Percentiles rank a stretch among this genome's conserved stretches.
These are phyloP conservation scores for Mesembrinibis cayennensis DNA, from an alignment of 2,113 vertebrate genomes.

Conservation along the genomic window DNA sequence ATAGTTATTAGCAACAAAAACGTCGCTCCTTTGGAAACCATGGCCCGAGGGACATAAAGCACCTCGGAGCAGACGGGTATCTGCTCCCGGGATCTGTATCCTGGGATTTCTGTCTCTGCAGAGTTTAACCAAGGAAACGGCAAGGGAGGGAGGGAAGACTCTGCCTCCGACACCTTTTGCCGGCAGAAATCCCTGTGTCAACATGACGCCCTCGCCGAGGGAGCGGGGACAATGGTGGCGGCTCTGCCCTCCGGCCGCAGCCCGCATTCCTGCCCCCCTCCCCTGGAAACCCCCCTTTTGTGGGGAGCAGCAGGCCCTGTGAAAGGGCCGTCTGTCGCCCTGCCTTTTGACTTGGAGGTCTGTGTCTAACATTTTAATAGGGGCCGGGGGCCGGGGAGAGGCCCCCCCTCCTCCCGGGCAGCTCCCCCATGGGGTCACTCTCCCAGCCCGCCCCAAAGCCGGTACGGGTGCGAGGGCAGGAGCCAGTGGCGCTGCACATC, in stretches of 20 bases:
- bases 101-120: background rate
- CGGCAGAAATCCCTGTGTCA: slow-evolving; percentile 65
- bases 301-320: slow-evolving; percentile 57
- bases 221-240: slow-evolving; percentile 36
- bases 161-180: slow-evolving; percentile 52
- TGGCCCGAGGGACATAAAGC: background rate
- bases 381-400: background rate
- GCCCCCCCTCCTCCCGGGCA: background rate
- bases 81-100: background rate
- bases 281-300: slow-evolving; percentile 68
- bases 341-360: slow-evolving; percentile 44
- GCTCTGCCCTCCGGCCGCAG: slow-evolving; percentile 37
- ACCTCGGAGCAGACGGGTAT: background rate
- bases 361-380: slow-evolving; percentile 65
- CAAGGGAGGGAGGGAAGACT: background rate
- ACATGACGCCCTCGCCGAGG: slow-evolving; percentile 45
- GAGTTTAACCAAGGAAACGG: slow-evolving; percentile 46
- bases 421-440: background rate
- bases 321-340: slow-evolving; percentile 57
- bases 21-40: background rate
- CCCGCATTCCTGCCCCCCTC: slow-evolving; percentile 57
- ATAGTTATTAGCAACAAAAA: background rate
- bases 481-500: background rate
- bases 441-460: background rate
- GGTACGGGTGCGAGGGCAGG: background rate